These are phyloP conservation scores for Zalophus californianus DNA, from an alignment of 2,797 vertebrate species.

Conservation along the genomic window DNA sequence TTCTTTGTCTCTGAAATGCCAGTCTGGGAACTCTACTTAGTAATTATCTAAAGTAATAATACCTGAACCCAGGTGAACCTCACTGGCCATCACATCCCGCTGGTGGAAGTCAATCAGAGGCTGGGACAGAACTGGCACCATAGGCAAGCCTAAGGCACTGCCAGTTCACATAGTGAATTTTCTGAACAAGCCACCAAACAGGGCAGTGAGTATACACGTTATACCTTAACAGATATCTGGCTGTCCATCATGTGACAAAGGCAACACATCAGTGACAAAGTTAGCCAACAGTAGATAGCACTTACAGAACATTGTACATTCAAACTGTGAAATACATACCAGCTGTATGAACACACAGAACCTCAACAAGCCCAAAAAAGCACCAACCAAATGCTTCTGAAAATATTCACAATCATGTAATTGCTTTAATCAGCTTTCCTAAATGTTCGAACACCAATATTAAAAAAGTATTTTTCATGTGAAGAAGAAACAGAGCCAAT, in stretches of 20 bases:
- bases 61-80: neutral
- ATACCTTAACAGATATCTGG: neutral
- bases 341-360: neutral
- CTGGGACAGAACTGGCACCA: accelerated
- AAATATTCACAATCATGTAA: neutral
- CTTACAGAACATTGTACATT: neutral
- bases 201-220: neutral
- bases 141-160: accelerated
- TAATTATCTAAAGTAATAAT: neutral
- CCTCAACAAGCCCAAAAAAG: neutral
- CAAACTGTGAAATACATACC: neutral
- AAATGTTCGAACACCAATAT: neutral
- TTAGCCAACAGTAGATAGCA: neutral
- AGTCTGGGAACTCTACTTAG: neutral
- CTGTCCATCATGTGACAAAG: neutral
- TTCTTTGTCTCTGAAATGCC: conserved; percentile 21
- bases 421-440: neutral
- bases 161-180: no score
- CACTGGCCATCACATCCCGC: accelerated
- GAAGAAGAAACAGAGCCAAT: neutral
- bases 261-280: neutral
- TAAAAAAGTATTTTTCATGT: neutral
- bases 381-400: neutral
- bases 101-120: neutral
- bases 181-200: neutral